Percentiles rank a stretch among this genome's conserved stretches.
Conservation (phyloP, 2,113 vertebrate genomes). For the Piaya cayana region DNA sequence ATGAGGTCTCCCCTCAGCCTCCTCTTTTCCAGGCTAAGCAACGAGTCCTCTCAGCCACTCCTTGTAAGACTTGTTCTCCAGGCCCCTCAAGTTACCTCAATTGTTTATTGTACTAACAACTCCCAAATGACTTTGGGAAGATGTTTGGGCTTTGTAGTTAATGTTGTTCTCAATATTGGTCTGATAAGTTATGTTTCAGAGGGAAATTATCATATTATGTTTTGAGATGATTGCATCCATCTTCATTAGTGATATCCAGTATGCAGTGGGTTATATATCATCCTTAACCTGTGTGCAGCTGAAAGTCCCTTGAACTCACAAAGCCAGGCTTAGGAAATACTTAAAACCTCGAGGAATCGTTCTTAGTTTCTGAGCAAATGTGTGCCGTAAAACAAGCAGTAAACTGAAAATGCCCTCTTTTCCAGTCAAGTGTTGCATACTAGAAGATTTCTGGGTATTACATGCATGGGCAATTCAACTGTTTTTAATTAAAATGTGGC, state of each 20-base stretch:
- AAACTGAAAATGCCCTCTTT: neutral
- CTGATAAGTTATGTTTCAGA: neutral
- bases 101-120: neutral
- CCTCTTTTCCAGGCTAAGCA: too few relatives aligned
- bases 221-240: neutral
- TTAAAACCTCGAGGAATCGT: neutral
- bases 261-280: neutral
- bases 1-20: too few relatives aligned
- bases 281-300: neutral
- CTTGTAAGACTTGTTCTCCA: too few relatives aligned
- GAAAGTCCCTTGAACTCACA: neutral
- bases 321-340: neutral
- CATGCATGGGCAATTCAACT: neutral
- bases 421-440: neutral
- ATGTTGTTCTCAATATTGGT: neutral
- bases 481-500: slow-evolving; percentile 13
- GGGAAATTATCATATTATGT: neutral
- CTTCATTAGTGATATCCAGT: neutral
- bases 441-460: neutral
- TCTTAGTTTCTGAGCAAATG: neutral
- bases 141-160: neutral
- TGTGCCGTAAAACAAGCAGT: neutral
- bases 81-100: neutral
- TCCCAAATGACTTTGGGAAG: neutral
- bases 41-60: too few relatives aligned